Evolutionary conservation across 2,888 invertebrate species (phyloP).

Genomic region (Cheilosia urbana): DNA sequence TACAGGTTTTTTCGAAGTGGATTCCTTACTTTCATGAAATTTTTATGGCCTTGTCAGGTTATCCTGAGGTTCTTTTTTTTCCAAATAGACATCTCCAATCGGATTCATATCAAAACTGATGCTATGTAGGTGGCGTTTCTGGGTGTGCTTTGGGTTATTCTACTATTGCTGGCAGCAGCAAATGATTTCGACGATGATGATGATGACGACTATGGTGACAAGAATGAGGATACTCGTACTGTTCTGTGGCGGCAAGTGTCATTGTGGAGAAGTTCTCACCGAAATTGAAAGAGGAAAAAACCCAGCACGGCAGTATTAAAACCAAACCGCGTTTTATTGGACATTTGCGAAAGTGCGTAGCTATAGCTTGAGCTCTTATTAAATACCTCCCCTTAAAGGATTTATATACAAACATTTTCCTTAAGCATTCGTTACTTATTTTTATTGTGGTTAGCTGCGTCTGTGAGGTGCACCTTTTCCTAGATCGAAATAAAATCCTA

Average conservation of each 20-base stretch:
- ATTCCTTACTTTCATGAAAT: conserved; percentile 28
- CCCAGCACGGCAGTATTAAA: too few relatives aligned
- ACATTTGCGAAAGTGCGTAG: too few relatives aligned
- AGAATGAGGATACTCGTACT: conserved; percentile 6
- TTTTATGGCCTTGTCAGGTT: conserved; percentile 51
- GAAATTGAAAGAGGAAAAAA: not conserved
- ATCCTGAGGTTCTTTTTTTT: conserved; percentile 3
- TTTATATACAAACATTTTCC: conserved; percentile 4
- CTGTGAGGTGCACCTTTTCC: not conserved
- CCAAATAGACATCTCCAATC: conserved; percentile 10
- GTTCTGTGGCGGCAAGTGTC: not conserved
- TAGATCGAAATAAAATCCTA: conserved; percentile 49
- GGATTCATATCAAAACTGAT: conserved; percentile 21
- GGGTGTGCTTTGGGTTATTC: not conserved
- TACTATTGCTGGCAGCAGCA: not conserved
- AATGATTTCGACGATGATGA: conserved; percentile 8
- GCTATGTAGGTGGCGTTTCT: conserved; percentile 6
- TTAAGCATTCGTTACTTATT: not conserved
- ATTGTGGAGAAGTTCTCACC: conserved; percentile 17
- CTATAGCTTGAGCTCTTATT: too few relatives aligned
- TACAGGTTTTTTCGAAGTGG: conserved; percentile 19
- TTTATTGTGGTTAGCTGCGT: conserved; percentile 10
- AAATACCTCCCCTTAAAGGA: too few relatives aligned
- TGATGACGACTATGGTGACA: conserved; percentile 12
- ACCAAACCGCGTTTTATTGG: too few relatives aligned